Conservation (phyloP, 2,888 invertebrate species). For the Nomada hirtipes region DNA sequence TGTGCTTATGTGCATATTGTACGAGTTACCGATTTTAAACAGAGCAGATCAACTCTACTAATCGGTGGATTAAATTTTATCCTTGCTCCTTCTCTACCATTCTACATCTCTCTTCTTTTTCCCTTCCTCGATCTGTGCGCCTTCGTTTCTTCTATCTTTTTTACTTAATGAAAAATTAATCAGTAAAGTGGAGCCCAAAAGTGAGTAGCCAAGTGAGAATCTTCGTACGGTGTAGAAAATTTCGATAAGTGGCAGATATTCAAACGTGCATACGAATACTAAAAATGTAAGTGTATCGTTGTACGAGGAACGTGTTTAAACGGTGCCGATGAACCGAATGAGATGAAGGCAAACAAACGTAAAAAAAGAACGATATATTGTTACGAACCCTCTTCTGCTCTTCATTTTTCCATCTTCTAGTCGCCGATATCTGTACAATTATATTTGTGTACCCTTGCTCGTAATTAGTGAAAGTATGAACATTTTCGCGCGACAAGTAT, state of each 20-base stretch:
- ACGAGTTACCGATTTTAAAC: conserved; percentile 39
- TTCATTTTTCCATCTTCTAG: conserved; percentile 2
- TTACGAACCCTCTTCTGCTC: not conserved
- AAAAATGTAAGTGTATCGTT: not conserved
- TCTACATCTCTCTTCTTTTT: not conserved
- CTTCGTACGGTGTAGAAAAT: not conserved
- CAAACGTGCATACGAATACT: not conserved
- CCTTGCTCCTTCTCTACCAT: not conserved
- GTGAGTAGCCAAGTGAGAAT: conserved; percentile 6
- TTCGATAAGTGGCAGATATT: conserved; percentile 7
- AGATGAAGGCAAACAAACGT: conserved; percentile 52
- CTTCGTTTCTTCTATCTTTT: not conserved
- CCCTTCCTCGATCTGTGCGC: not conserved
- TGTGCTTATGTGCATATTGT: not conserved
- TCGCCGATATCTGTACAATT: not conserved
- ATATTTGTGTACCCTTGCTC: not conserved
- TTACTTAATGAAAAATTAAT: not conserved
- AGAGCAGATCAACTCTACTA: conserved; percentile 22
- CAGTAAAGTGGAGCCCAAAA: not conserved
- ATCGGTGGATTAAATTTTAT: conserved; percentile 1
- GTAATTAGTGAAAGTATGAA: not conserved
- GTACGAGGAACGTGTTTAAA: conserved; percentile 1
- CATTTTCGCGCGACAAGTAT: not conserved
- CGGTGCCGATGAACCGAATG: conserved; percentile 22
- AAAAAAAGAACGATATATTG: conserved; percentile 37